phyloP scores from a whole-genome alignment of 2,888 invertebrate species.

The Scaptomyza polygonia region DNA sequence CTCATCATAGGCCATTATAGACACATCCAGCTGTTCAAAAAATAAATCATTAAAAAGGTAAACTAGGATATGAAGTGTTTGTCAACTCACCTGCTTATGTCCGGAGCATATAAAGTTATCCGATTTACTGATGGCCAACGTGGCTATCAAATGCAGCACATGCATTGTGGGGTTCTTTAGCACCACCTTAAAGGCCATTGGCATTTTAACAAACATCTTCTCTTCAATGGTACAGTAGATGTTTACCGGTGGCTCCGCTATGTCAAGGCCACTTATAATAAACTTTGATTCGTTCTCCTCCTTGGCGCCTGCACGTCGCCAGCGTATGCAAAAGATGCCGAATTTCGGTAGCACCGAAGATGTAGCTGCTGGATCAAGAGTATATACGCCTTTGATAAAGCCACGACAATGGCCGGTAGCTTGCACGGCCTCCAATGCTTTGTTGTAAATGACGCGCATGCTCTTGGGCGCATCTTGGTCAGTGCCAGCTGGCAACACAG shows the following conservation, averaged over 20 bases:
- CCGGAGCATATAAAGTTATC: constrained; percentile 98
- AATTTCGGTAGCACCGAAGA: constrained; percentile 54
- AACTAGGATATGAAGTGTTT: accelerated
- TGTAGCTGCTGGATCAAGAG: constrained; percentile 39
- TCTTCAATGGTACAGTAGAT: constrained; percentile 84
- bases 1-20: constrained; percentile 83
- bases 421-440: constrained; percentile 83
- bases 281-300: constrained; percentile 84
- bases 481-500: constrained; percentile 5
- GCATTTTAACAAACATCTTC: constrained; percentile 84
- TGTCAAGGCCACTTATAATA: constrained; percentile 81
- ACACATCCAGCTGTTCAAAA: constrained; percentile 81
- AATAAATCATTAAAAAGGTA: not conserved
- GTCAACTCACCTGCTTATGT: constrained; percentile 90
- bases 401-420: constrained; percentile 83
- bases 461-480: constrained; percentile 49
- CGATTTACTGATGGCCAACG: constrained; percentile 82
- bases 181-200: constrained; percentile 83
- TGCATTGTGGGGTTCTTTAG: constrained; percentile 83
- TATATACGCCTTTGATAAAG: constrained; percentile 81
- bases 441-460: constrained; percentile 79
- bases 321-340: constrained; percentile 84
- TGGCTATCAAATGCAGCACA: constrained; percentile 83
- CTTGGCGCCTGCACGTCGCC: constrained; percentile 80
- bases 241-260: constrained; percentile 83